A percentile compares a stretch with the other conserved stretches of the same genome.
These are phyloP conservation scores for Agrochola lychnidis DNA, from an alignment of 2,888 invertebrate species.

Conservation along the genomic window DNA sequence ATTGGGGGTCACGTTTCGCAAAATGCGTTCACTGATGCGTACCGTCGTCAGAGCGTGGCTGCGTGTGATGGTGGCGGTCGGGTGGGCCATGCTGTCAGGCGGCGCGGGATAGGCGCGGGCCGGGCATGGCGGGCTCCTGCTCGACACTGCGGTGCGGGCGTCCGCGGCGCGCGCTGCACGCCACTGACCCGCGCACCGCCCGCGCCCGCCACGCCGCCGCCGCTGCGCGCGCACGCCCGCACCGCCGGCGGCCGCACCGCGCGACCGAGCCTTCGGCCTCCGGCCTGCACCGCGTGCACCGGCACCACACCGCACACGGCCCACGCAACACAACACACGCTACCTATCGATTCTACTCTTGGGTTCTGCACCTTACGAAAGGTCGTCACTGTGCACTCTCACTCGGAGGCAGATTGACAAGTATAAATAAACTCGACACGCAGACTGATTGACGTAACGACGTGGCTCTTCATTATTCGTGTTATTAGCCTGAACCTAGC, in stretches of 20 bases:
- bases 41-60: constrained; percentile 91
- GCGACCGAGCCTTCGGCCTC: constrained; percentile 72
- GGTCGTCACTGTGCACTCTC: constrained; percentile 64
- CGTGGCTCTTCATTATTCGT: constrained; percentile 40
- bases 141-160: constrained; percentile 90
- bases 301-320: constrained; percentile 73
- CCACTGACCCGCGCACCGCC: constrained; percentile 88
- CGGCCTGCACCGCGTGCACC: constrained; percentile 82
- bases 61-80: constrained; percentile 90
- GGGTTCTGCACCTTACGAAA: constrained; percentile 73
- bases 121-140: constrained; percentile 90
- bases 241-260: constrained; percentile 77
- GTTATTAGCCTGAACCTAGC: constrained; percentile 29
- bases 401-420: constrained; percentile 57
- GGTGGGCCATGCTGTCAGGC: constrained; percentile 90
- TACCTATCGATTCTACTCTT: constrained; percentile 75
- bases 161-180: constrained; percentile 90
- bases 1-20: constrained; percentile 57
- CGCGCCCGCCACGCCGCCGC: constrained; percentile 78
- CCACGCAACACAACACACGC: constrained; percentile 78
- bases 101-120: constrained; percentile 90
- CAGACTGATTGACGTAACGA: constrained; percentile 41
- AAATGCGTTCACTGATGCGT: constrained; percentile 77
- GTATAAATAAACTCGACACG: constrained; percentile 62
- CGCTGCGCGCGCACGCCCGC: constrained; percentile 83